Evolutionary conservation across 2,113 vertebrate genomes (phyloP).

Genomic region (Chunga burmeisteri): DNA sequence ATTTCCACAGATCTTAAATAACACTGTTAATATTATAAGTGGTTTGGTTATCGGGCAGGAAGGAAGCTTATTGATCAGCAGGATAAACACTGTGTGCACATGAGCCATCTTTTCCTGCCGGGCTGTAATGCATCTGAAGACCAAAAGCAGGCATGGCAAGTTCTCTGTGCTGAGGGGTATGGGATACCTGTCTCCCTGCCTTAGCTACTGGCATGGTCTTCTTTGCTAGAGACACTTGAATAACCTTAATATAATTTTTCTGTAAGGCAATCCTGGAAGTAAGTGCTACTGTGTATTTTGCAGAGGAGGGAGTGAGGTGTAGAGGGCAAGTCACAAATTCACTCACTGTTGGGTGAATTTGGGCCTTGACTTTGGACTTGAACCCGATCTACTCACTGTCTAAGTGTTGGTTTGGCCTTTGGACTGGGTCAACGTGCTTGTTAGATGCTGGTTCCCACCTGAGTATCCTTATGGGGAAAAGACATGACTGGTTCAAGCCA

Average conservation of each 20-base stretch:
- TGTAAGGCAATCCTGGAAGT: neutral
- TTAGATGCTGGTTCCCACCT: neutral
- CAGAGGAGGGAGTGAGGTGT: neutral
- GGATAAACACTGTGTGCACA: slow-evolving; percentile 33
- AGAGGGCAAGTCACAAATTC: neutral
- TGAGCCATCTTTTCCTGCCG: slow-evolving; percentile 47
- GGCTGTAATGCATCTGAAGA: neutral
- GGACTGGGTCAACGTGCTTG: neutral
- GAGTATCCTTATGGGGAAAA: neutral
- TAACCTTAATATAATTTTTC: neutral
- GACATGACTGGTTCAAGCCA: neutral
- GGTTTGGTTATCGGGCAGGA: slow-evolving; percentile 50
- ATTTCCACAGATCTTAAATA: slow-evolving; percentile 57
- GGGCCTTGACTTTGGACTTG: neutral
- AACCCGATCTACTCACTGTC: neutral
- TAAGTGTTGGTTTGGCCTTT: neutral
- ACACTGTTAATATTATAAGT: slow-evolving; percentile 44
- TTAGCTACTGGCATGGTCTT: neutral
- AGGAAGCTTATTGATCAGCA: slow-evolving; percentile 67
- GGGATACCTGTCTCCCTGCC: neutral
- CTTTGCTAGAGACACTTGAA: neutral
- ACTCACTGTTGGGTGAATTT: neutral
- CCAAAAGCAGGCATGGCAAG: neutral
- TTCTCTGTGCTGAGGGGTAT: neutral
- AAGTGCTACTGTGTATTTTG: neutral